Base-by-base conservation (phyloP, 2,888 invertebrate species). In the Punctoribates punctum region DNA sequence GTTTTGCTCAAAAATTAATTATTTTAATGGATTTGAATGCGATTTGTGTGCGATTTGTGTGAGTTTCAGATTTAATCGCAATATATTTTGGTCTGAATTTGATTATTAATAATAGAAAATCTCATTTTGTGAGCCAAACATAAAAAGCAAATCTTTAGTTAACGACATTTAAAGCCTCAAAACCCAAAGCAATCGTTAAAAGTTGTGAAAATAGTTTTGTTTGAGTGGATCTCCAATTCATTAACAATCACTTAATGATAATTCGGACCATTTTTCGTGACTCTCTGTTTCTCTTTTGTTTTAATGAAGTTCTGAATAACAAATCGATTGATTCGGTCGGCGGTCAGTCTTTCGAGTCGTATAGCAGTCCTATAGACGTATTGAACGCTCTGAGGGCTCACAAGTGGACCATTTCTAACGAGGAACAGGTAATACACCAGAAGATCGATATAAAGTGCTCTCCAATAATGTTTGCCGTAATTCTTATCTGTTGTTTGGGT, bases 361-460 rank as follows among this genome's bases (percentile, higher is more conserved):
- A 17, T 9, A 38, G 42, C 46, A 81, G 81, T 77, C 90, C 90
- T 0, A 87, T 86, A 6, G 88, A 88, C 0, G 90, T 94, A 15
- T 87, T 94, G 79, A 88, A 90, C 78, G 90, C 92, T 0, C 85
- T 96, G 8, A 86, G 90, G 27, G 86, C 88, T 1, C 87, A 91
- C 0, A 90, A 92, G 20, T 96, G 95, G 94, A 90, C 91, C 70
- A 92, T 96, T 80, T 90, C 93, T 0, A 88, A 90, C 27, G 94
- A 93, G 79, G 94, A 96, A 85, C 85, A 86, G 83, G 84, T 84
- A 77, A 62, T 62, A 15, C 17, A 29, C 1, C 2, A 8, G 23
- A 13, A 17, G 65, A 65, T 65, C 34, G 34, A 34, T 65, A 34
- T 27, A 6, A 34, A n/a, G 34, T 15, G 27, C 60, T 13, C 27